Base-by-base conservation (phyloP, 2,888 invertebrate genomes). In the Agrypnus murinus region DNA sequence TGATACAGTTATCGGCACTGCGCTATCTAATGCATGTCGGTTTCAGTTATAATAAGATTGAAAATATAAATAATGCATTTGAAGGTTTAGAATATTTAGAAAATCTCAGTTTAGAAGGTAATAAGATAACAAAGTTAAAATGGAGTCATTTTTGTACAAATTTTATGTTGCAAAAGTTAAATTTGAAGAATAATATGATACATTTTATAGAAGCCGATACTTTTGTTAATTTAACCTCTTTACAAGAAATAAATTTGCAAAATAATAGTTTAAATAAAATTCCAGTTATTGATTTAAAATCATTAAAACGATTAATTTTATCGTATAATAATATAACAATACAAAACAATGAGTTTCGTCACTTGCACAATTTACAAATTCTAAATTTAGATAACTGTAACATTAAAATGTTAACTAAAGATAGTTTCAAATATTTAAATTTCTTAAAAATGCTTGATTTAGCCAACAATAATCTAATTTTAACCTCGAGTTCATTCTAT, bases 381-480 rank as follows among this genome's bases (percentile, higher is more conserved):
- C 46, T 71, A 15, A 15, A 14, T 4, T 50, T 66, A 19, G 38
- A 46, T 15, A 14, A 32, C 6, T 66, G 65, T 19, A 57, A 15
- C 6, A 71, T 62, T 17, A 17, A 40, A 5, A 34, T 34, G 0
- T 2, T 70, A 8, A n/a, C 32, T 8, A 46, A 46, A 45, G 48
- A 45, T 12, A 36, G 71, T 65, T 65, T 71, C 81, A 17, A 72
- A 66, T 2, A 78, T 64, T 70, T 78, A 19, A 73, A 71, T 0
- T 69, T 65, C 32, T 72, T 82, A 10, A 72, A 80, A 67, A 60
- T 71, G 43, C 68, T 84, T 19, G 79, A 82, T 75, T 75, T 84
- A 62, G 76, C 78, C 0, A 32, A 74, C 17, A 83, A 82, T 71
- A 38, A 32, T 6, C 31, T 75, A 15, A 25, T 9, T 5, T 32